Evolutionary conservation across 2,888 invertebrate genomes (phyloP).

Genomic region (Apodemia duryi): DNA sequence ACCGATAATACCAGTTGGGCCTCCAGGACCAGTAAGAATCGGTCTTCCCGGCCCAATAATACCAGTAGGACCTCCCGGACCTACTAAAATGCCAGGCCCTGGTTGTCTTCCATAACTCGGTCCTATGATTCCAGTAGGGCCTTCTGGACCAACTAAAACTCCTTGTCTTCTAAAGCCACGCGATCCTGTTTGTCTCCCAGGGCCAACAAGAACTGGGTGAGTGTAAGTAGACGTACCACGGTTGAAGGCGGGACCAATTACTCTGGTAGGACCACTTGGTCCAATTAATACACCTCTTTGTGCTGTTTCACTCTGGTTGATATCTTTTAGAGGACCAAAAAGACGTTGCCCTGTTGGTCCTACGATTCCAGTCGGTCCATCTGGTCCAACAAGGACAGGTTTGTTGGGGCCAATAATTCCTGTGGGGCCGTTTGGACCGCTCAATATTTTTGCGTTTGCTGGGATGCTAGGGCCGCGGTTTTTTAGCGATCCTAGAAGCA

Average conservation of each 20-base stretch:
- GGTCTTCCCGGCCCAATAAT: constrained; percentile 40
- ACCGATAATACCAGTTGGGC: constrained; percentile 57
- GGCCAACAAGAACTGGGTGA: constrained; percentile 50
- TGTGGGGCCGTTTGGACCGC: constrained; percentile 56
- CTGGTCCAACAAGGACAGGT: constrained; percentile 49
- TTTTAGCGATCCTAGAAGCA: constrained; percentile 29
- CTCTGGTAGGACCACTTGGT: constrained; percentile 50
- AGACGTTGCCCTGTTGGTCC: constrained; percentile 34
- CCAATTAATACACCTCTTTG: constrained; percentile 45
- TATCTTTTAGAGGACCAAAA: constrained; percentile 22
- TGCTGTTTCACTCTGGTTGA: constrained; percentile 42
- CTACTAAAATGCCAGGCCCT: constrained; percentile 49
- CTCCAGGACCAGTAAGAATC: constrained; percentile 74
- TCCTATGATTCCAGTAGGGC: constrained; percentile 59
- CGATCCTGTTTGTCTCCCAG: constrained; percentile 49
- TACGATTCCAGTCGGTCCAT: constrained; percentile 67
- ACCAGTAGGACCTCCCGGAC: constrained; percentile 58
- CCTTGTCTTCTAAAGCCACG: constrained; percentile 39
- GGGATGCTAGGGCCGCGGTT: constrained; percentile 42
- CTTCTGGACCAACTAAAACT: constrained; percentile 56
- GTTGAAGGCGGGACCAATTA: constrained; percentile 36
- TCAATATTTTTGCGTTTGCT: constrained; percentile 35
- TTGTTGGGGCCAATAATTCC: constrained; percentile 36
- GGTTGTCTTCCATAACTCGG: constrained; percentile 36
- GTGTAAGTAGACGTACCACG: constrained; percentile 21